Evolutionary conservation across 2,888 invertebrate species (phyloP), one percentile per base, ranked within the genome.

Genomic region (Xylota sylvarum): DNA sequence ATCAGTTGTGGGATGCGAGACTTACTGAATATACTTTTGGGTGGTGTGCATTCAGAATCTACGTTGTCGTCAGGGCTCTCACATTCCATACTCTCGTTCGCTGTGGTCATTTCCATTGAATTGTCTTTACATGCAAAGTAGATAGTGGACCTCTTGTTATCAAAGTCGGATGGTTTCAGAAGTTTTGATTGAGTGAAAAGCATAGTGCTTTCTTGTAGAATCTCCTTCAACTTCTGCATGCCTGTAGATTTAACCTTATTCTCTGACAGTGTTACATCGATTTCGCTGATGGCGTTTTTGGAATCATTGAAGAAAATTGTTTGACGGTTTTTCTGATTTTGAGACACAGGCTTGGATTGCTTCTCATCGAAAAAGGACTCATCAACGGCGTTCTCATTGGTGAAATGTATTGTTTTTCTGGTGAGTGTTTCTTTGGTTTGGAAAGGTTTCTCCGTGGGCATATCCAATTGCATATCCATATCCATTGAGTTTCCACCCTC

Each of bases 1-100:
- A 86, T 86, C 6, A 81, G 23, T 35, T 81, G 76, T 7, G 85
- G 85, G 35, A 86, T 86, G n/a, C 82, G 72, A 5, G 85, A 86
- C 37, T 67, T 76, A 10, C 43, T 77, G 19, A 65, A 32, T 5
- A 35, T 67, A 17, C 30, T 43, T 37, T 81, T 86, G 2, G 81
- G 55, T 0, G 81, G 85, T 17, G 81, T 80, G 55, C 62, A 32
- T 23, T 82, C 76, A n/a, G 2, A 12, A 9, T 74, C 48, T 7
- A 14, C 23, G 1, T 23, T 14, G 4, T 3, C 14, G 14, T 17
- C 32, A 2, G 58, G 48, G 9, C 37, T 50, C 0, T 50, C 64
- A 14, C 5, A 10, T 10, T 81, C 76, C 46, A 62, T 69, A 12
- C 5, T 48, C 27, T 73, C 52, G 4, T 55, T 37, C 5, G 48